Conservation (phyloP, 2,797 vertebrate species). For the Austrolebias charrua region DNA sequence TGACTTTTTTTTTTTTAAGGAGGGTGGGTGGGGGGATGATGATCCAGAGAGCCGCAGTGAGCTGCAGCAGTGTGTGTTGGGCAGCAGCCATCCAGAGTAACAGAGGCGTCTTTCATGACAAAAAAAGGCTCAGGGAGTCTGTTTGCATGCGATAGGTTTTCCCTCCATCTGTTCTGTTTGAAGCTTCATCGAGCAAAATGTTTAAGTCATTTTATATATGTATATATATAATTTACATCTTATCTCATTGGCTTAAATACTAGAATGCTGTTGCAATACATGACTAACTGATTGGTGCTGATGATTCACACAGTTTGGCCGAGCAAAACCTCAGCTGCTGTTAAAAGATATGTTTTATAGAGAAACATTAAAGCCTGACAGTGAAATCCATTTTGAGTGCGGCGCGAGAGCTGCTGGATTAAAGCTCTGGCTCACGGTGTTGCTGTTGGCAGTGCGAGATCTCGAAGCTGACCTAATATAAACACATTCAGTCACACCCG, state of each 20-base stretch:
- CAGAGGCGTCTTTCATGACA: conserved; percentile 56
- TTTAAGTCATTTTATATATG: conserved; percentile 16
- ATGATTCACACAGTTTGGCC: conserved; percentile 51
- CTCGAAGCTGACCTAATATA: conserved; percentile 17
- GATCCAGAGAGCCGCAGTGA: conserved; percentile 38
- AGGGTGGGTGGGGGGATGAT: conserved; percentile 8
- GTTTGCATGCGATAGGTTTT: conserved; percentile 59
- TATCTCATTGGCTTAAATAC: conserved; percentile 30
- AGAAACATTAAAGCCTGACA: conserved; percentile 31
- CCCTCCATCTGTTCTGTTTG: conserved; percentile 54
- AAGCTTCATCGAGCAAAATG: conserved; percentile 37
- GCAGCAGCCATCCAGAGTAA: conserved; percentile 50
- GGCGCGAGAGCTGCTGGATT: conserved; percentile 16
- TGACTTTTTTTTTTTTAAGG: not conserved
- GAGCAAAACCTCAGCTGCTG: conserved; percentile 34
- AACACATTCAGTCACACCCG: conserved; percentile 5
- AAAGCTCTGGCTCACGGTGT: conserved; percentile 9
- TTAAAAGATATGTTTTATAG: conserved; percentile 23
- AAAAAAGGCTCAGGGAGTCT: conserved; percentile 34
- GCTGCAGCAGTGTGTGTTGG: conserved; percentile 49
- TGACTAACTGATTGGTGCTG: conserved; percentile 44
- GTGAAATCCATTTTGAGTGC: conserved; percentile 26
- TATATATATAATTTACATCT: too few relatives aligned
- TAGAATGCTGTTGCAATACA: conserved; percentile 27
- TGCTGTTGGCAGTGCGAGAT: conserved; percentile 13